Evolutionary conservation across 2,888 invertebrate species (phyloP), one percentile per base, ranked within the genome.

Genomic region (Hyles lineata): DNA sequence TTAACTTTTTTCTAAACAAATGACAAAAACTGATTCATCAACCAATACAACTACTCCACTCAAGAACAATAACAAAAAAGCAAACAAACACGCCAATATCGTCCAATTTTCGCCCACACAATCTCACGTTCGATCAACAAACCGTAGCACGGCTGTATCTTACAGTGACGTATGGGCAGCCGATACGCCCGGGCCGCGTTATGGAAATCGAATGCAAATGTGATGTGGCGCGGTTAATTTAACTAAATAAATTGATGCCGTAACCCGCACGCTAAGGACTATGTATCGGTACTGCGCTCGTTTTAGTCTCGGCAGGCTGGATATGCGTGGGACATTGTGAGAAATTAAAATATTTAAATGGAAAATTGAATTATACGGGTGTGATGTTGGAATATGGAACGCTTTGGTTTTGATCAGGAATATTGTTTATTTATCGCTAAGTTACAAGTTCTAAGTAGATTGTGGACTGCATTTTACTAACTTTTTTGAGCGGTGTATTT

Each of bases 121-220:
- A 89, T 88, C 85, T 80, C 80, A 78, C 82, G 82, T 83, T 87
- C 85, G 88, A 90, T 90, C 90, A 88, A 84, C 77, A 80, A 83
- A 85, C 82, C 78, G 77, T 82, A 80, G 81, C 73, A 73, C 73
- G 77, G 79, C 43, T 50, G 85, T 90, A 90, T 90, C 90, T 77
- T 78, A 88, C 90, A 92, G 93, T 94, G 94, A 94, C 92, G 93
- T 94, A 94, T 93, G 90, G 87, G 82, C 84, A 74, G 80, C 81
- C 87, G 94, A 93, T 93, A 93, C 92, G 88, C 88, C 89, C 80
- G 88, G 83, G 76, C 86, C 80, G 85, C 89, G 89, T 90, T 94
- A 95, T 94, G 94, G 92, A 93, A 93, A 94, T 94, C 86, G 88
- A 89, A 94, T 94, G 94, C 94, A 94, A 94, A 95, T 94, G 89